phyloP scores from a whole-genome alignment of 1,140 invertebrate species.

The Hylaeus anthracinus region DNA sequence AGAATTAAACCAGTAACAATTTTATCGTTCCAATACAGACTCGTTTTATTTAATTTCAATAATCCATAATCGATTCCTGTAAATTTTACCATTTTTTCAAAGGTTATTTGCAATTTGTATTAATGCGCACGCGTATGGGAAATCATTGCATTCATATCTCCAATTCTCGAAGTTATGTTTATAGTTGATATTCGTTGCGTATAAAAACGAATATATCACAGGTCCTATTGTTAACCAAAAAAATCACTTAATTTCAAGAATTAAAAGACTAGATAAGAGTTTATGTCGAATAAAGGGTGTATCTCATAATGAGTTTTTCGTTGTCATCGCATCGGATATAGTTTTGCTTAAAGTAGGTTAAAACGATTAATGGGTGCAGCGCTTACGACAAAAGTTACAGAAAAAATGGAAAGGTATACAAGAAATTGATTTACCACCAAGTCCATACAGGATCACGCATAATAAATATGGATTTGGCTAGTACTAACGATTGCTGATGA shows the following conservation, averaged over 20 bases:
- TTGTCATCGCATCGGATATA: neutral
- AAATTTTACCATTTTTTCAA: neutral
- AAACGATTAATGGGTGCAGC: constrained; percentile 68
- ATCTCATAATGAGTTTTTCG: constrained; percentile 4
- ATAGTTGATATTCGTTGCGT: neutral
- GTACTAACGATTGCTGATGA: neutral
- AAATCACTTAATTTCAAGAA: neutral
- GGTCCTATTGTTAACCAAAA: too few relatives aligned
- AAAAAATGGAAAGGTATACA: constrained; percentile 69
- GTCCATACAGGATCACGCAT: too few relatives aligned
- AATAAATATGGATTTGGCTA: too few relatives aligned
- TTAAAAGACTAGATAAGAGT: neutral
- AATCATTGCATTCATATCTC: neutral
- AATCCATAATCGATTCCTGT: neutral
- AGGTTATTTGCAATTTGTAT: neutral
- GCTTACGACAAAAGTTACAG: constrained; percentile 57
- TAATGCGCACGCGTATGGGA: neutral
- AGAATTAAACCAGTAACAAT: too few relatives aligned
- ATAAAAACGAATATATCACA: too few relatives aligned
- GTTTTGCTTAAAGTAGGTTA: neutral
- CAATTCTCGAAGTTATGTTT: neutral
- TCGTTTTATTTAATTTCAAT: too few relatives aligned
- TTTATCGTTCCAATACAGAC: too few relatives aligned
- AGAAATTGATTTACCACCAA: constrained; percentile 1
- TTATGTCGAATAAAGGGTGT: neutral